A percentile compares a stretch with the other conserved stretches of the same genome.
Conservation (phyloP, 2,113 vertebrate genomes). For the Myotis brandtii region DNA sequence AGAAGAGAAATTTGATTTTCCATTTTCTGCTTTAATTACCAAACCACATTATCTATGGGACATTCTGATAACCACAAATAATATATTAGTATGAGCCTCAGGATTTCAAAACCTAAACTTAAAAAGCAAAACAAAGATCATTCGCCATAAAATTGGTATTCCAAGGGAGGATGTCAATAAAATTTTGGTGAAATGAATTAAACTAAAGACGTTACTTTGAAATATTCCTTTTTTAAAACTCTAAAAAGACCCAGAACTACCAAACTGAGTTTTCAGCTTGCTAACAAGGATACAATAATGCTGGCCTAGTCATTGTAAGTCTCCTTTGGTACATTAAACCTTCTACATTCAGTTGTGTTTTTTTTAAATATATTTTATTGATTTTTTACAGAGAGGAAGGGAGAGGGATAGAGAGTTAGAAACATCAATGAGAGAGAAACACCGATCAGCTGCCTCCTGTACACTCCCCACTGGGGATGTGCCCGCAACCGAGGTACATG, state of each 20-base stretch:
- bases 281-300: neutral
- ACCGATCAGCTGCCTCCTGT: no score
- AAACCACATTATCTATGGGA: slow-evolving; percentile 39
- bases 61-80: slow-evolving; percentile 50
- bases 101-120: slow-evolving; percentile 40
- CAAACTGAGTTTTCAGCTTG: slow-evolving; percentile 21
- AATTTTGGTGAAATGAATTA: slow-evolving; percentile 50
- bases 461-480: no score
- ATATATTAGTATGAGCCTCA: slow-evolving; percentile 9
- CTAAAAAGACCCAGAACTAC: slow-evolving; percentile 2
- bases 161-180: slow-evolving; percentile 38
- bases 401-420: no score
- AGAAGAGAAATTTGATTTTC: slow-evolving; percentile 40
- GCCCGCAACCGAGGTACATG: no score
- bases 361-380: no score
- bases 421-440: no score
- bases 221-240: neutral
- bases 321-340: neutral
- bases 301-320: slow-evolving; percentile 2
- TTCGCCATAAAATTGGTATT: slow-evolving; percentile 50
- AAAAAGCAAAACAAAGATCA: slow-evolving; percentile 53
- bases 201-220: slow-evolving; percentile 26
- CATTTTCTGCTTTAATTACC: slow-evolving; percentile 50
- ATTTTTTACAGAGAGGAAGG: no score
- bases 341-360: neutral